phyloP scores from a whole-genome alignment of 2,113 vertebrate species.

The Romanogobio albipinnatus region DNA sequence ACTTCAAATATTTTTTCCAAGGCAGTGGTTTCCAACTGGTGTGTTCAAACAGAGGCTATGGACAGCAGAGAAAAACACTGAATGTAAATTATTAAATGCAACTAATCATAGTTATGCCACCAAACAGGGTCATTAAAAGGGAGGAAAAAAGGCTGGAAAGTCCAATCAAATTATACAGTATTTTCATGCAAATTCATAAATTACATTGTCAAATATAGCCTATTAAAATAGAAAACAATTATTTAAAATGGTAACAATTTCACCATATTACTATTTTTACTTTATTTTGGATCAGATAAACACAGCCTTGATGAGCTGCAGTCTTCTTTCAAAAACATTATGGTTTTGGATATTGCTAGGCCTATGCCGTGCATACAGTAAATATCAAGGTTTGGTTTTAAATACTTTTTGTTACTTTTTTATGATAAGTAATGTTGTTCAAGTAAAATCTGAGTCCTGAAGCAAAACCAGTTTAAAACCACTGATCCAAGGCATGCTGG shows the following conservation, averaged over 20 bases:
- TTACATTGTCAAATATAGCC: neutral
- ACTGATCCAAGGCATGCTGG: neutral
- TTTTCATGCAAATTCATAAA: neutral
- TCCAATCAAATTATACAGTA: too few species aligned
- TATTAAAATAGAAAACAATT: too few species aligned
- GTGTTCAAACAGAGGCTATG: neutral
- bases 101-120: neutral
- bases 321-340: neutral
- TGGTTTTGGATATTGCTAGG: neutral
- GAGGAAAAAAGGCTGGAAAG: too few species aligned
- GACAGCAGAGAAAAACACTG: neutral
- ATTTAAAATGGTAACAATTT: neutral
- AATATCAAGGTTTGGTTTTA: neutral
- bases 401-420: neutral
- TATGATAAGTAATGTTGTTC: neutral
- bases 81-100: neutral
- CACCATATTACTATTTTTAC: neutral
- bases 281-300: neutral
- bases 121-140: too few species aligned
- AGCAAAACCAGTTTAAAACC: slow-evolving; percentile 12
- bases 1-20: too few species aligned
- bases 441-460: neutral
- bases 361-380: neutral
- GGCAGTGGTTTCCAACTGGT: neutral
- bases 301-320: neutral